Evolutionary conservation across 2,888 invertebrate species (phyloP), one percentile per base, ranked within the genome.

Genomic region (Nomada fucata): DNA sequence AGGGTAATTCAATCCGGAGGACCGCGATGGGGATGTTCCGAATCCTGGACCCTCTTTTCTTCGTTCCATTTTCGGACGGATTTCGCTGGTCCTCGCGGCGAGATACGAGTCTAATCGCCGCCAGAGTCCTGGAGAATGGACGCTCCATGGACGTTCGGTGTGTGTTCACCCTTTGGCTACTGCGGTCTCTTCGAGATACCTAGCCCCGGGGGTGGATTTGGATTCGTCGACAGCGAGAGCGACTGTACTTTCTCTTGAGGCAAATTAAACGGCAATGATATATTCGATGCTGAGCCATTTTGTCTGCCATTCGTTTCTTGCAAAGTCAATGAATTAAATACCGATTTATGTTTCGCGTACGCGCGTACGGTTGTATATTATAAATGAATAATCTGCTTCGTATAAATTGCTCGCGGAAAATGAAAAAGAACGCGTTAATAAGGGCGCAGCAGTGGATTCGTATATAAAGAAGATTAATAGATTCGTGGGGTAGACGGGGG

Each of bases 1-100:
- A 55, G 73, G 71, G 76, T 88, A 84, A 88, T 87, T 86, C 86
- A 71, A 86, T 84, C 81, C 74, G 29, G 20, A 68, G 71, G 57
- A 74, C 59, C 47, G 55, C 60, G 63, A 36, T 69, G 53, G 15
- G 72, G 68, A 67, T 59, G 59, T 36, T 20, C 13, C 36, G 42
- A 50, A 57, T 44, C 67, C 61, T 64, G 76, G 70, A 23, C 44
- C 67, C 42, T n/a, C 52, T 52, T 42, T 53, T 68, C 74, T 44
- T 67, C 59, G 29, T 70, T 47, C 72, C 73, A 73, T 67, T 76
- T 64, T 60, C 76, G 73, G 13, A 47, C 36, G 50, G 61, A 20
- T 61, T 70, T 67, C 9, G 53, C 26, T 26, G 50, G 57, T 10
- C 42, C 59, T 75, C 52, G 59, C 23, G 18, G 76, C 47, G 47